Conservation (phyloP, 2,113 vertebrate species). For the Hassar affinis region DNA sequence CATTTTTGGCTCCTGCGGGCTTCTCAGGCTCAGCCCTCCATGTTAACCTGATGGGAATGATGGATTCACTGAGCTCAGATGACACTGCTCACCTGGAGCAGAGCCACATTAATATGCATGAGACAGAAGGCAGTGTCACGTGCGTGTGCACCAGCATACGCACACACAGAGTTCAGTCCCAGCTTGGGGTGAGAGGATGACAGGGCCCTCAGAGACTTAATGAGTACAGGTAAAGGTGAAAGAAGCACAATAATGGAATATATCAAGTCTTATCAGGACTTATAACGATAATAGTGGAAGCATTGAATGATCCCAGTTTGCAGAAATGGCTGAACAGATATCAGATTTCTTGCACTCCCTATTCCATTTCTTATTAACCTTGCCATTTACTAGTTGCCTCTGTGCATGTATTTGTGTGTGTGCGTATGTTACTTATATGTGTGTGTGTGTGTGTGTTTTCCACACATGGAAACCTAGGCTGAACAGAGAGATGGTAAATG, state of each 20-base stretch:
- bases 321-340: background rate
- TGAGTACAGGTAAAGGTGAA: slow-evolving; percentile 16
- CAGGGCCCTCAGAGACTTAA: background rate
- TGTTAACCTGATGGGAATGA: slow-evolving; percentile 21
- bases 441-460: slow-evolving; percentile 21
- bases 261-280: background rate
- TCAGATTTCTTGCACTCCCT: background rate
- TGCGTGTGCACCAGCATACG: slow-evolving; percentile 3
- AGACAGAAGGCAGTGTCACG: slow-evolving; percentile 7
- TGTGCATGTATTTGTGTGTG: background rate
- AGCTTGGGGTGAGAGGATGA: background rate
- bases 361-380: background rate
- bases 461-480: background rate
- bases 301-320: too few species aligned
- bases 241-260: slow-evolving; percentile 6
- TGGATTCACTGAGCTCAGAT: slow-evolving; percentile 39
- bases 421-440: slow-evolving; percentile 15
- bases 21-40: background rate
- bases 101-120: slow-evolving; percentile 47
- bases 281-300: background rate
- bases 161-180: slow-evolving; percentile 7
- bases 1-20: slow-evolving; percentile 18
- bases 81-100: slow-evolving; percentile 33
- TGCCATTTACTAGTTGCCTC: slow-evolving; percentile 2
- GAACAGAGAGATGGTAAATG: slow-evolving; percentile 34